Evolutionary conservation across 2,797 vertebrate genomes (phyloP).

Genomic region (Sebastes goodei): DNA sequence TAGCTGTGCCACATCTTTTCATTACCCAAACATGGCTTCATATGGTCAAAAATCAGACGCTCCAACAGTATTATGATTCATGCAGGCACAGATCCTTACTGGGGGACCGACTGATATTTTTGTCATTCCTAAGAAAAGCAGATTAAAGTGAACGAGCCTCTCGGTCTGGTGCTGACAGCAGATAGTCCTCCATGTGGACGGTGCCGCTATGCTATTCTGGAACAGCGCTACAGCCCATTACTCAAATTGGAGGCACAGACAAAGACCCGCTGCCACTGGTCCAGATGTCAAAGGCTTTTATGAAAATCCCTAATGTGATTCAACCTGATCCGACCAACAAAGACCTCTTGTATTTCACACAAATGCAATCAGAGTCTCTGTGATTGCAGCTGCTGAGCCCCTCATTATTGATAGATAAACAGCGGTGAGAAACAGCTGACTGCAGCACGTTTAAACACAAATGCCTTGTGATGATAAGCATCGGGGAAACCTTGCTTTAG

Average conservation of each 20-base stretch:
- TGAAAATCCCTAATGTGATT: constrained; percentile 70
- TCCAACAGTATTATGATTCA: constrained; percentile 15
- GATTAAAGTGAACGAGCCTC: constrained; percentile 36
- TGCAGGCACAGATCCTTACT: not conserved
- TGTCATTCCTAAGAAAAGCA: constrained; percentile 18
- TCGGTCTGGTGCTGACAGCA: constrained; percentile 35
- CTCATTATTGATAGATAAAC: constrained; percentile 73
- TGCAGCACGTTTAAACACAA: constrained; percentile 43
- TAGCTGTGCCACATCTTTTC: not conserved
- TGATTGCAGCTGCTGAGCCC: constrained; percentile 60
- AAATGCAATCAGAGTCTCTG: constrained; percentile 59
- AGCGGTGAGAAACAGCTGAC: constrained; percentile 61
- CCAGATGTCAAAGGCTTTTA: constrained; percentile 79
- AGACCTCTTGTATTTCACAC: constrained; percentile 62
- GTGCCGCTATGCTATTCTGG: constrained; percentile 54
- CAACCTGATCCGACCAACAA: constrained; percentile 68
- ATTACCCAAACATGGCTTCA: constrained; percentile 2
- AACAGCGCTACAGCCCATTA: constrained; percentile 68
- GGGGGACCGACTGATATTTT: not conserved
- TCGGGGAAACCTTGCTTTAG: constrained; percentile 33
- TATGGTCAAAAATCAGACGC: not conserved
- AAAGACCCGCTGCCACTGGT: constrained; percentile 63
- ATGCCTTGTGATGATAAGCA: constrained; percentile 49
- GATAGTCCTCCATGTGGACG: constrained; percentile 26
- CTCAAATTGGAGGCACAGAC: constrained; percentile 77